These are phyloP conservation scores for Cetoscarus ocellatus DNA, from an alignment of 2,797 vertebrate species.

Conservation along the genomic window DNA sequence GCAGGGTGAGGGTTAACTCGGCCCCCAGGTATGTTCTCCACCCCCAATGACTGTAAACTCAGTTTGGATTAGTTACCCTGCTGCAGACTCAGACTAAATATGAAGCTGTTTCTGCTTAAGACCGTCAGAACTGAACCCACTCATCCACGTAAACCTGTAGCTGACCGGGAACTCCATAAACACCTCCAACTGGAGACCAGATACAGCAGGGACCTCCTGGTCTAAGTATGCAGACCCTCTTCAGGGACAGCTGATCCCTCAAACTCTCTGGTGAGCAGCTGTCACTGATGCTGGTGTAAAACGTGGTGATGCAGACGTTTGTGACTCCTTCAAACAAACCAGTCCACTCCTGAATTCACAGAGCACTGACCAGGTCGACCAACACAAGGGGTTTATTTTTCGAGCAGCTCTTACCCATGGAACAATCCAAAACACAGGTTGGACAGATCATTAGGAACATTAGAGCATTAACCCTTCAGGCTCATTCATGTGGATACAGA, in stretches of 20 bases:
- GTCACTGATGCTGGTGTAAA: not conserved
- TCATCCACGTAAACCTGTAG: conserved; percentile 10
- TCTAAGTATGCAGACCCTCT: not conserved
- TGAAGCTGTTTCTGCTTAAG: conserved; percentile 20
- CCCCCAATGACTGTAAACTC: conserved; percentile 24
- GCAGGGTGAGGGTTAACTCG: conserved; percentile 43
- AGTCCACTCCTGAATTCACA: not conserved
- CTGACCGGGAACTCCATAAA: conserved; percentile 10
- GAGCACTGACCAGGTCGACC: not conserved
- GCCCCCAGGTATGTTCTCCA: conserved; percentile 55
- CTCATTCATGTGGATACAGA: no score
- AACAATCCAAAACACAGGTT: no score
- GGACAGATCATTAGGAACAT: no score
- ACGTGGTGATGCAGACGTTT: not conserved
- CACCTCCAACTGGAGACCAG: not conserved
- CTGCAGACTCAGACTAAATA: conserved; percentile 56
- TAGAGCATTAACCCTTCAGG: no score
- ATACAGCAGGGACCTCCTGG: not conserved
- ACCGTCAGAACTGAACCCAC: not conserved
- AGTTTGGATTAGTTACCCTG: conserved; percentile 31
- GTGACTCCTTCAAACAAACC: not conserved
- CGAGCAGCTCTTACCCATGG: no score
- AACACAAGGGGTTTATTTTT: not conserved
- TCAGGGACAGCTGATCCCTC: not conserved
- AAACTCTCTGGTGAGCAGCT: not conserved